These are phyloP conservation scores for Etheostoma perlongum DNA, from an alignment of 2,797 vertebrate species.

Conservation along the genomic window DNA sequence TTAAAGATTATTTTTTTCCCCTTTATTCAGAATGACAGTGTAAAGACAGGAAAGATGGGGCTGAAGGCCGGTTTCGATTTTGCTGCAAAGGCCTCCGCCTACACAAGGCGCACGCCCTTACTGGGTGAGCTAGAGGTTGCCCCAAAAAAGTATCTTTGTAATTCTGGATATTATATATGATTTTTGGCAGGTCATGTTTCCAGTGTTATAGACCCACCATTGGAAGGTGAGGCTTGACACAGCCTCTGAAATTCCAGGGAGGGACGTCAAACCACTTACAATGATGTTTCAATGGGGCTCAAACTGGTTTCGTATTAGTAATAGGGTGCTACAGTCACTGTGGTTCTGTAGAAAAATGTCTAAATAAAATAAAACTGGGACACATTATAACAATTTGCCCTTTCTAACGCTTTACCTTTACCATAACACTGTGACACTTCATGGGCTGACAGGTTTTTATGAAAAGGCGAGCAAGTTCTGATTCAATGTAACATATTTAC, in stretches of 20 bases:
- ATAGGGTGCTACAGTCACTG: background rate
- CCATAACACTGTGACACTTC: constrained; percentile 34
- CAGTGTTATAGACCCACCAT: constrained; percentile 35
- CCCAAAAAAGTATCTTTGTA: constrained; percentile 10
- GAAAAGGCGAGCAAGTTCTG: constrained; percentile 45
- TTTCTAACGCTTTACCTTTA: constrained; percentile 35
- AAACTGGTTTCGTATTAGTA: background rate
- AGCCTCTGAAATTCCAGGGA: constrained; percentile 10
- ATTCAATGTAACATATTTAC: constrained; percentile 69
- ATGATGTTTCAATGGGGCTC: background rate
- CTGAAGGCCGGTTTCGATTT: no score
- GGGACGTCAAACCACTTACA: constrained; percentile 2
- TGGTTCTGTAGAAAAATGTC: constrained; percentile 10
- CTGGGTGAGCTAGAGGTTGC: no score
- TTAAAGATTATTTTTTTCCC: no score
- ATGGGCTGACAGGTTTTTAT: constrained; percentile 25
- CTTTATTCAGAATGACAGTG: no score
- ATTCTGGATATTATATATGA: constrained; percentile 18
- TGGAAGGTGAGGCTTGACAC: constrained; percentile 16
- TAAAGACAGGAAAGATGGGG: no score
- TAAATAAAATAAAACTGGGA: constrained; percentile 17
- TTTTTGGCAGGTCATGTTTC: constrained; percentile 15
- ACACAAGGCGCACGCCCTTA: no score
- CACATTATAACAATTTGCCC: constrained; percentile 38
- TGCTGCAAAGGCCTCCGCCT: no score